These are phyloP conservation scores for Druceiella hillmani DNA, from an alignment of 2,888 invertebrate species.

Conservation along the genomic window DNA sequence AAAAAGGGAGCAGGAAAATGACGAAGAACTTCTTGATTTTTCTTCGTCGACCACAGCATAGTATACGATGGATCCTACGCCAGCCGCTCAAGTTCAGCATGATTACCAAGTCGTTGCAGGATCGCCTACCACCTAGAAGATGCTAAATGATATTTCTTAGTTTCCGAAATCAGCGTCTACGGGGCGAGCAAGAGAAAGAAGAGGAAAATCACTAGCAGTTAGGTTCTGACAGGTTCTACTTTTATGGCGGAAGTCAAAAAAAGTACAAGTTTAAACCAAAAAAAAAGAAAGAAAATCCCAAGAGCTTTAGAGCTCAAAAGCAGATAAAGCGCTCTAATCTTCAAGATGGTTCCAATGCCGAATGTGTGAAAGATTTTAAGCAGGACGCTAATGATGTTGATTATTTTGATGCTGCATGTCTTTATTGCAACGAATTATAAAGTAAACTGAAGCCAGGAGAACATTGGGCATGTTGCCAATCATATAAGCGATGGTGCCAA, in stretches of 20 bases:
- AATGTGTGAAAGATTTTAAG: not conserved
- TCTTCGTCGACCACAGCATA: too few species aligned
- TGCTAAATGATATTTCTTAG: too few species aligned
- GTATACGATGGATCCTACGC: too few species aligned
- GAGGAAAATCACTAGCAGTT: too few species aligned
- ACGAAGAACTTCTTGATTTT: too few species aligned
- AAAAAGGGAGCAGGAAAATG: too few species aligned
- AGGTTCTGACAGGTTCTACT: not conserved
- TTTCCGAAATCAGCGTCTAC: too few species aligned
- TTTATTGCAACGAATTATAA: not conserved
- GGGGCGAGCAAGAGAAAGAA: too few species aligned
- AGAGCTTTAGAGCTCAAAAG: not conserved
- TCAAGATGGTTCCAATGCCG: slow-evolving; percentile 1
- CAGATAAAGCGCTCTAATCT: not conserved
- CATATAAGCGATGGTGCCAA: slow-evolving; percentile 1
- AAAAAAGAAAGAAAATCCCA: not conserved
- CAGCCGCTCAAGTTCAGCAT: too few species aligned
- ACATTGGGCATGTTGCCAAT: slow-evolving; percentile 1
- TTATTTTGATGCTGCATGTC: not conserved
- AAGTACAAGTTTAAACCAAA: not conserved
- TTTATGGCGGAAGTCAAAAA: not conserved
- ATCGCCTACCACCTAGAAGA: too few species aligned
- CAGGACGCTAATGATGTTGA: slow-evolving; percentile 1
- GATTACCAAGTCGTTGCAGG: too few species aligned
- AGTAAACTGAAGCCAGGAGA: too few species aligned